Percentiles rank a stretch among this genome's conserved stretches.
phyloP scores from a whole-genome alignment of 1,140 invertebrate genomes.

The Nasonia longicornis region DNA sequence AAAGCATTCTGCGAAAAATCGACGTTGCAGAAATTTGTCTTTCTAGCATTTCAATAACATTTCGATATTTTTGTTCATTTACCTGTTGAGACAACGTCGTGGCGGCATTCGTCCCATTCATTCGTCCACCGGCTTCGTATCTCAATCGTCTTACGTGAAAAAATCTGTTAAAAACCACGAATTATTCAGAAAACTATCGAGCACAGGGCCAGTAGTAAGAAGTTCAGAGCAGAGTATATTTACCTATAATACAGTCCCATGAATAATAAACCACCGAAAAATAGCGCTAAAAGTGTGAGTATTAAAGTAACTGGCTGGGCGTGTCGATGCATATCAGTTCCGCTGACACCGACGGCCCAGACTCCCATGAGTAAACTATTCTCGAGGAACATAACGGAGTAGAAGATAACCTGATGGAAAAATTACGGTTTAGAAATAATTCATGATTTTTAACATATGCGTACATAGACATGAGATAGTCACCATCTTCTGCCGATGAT shows the following conservation, averaged over 20 bases:
- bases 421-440: neutral
- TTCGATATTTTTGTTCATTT: neutral
- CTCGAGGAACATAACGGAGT: conserved; percentile 92
- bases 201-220: neutral
- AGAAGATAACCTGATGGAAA: conserved; percentile 80
- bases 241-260: conserved; percentile 87
- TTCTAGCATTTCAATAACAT: neutral
- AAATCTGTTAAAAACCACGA: conserved; percentile 66
- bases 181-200: neutral
- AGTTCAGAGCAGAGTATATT: conserved; percentile 13
- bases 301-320: conserved; percentile 71
- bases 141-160: conserved; percentile 77
- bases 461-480: conserved; percentile 14
- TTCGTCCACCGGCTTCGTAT: conserved; percentile 75
- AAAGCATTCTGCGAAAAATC: conserved; percentile 54
- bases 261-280: conserved; percentile 83
- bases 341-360: conserved; percentile 75
- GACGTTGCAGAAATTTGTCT: neutral
- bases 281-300: conserved; percentile 70
- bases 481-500: conserved; percentile 84
- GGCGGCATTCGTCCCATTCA: conserved; percentile 61
- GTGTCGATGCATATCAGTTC: conserved; percentile 60
- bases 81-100: conserved; percentile 61
- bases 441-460: neutral
- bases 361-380: conserved; percentile 82